phyloP scores from a whole-genome alignment of 2,888 invertebrate species.

The Koerneria pararmatus region DNA sequence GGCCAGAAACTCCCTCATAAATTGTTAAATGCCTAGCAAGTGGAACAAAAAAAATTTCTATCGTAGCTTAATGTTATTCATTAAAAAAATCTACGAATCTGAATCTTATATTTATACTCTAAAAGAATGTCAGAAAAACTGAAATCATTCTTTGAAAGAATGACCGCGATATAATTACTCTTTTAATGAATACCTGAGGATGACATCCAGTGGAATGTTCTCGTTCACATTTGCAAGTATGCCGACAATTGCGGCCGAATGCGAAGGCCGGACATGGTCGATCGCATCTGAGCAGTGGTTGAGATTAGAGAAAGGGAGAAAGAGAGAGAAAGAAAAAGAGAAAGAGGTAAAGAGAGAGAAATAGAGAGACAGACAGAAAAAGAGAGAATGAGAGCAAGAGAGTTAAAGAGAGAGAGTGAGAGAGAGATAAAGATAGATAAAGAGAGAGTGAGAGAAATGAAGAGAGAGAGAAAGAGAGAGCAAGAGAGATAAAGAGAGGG shows the following conservation, averaged over 20 bases:
- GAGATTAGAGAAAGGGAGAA: constrained; percentile 65
- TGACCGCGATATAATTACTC: no score
- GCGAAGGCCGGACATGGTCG: constrained; percentile 73
- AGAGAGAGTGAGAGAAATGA: neutral
- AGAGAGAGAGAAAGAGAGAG: neutral
- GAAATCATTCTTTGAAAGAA: no score
- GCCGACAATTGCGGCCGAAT: constrained; percentile 75
- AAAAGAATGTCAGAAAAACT: no score
- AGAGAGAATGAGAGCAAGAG: constrained; percentile 22
- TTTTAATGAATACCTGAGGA: constrained; percentile 59
- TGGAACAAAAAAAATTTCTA: no score
- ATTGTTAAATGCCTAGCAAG: no score
- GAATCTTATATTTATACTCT: no score
- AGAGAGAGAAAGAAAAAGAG: neutral
- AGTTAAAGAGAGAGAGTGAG: neutral
- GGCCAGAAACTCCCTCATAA: no score
- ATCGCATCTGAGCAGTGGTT: constrained; percentile 71
- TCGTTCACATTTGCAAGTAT: constrained; percentile 58
- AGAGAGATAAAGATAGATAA: neutral
- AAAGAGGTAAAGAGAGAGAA: neutral
- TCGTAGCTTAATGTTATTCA: no score
- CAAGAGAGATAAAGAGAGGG: no score
- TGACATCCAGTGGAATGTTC: constrained; percentile 60
- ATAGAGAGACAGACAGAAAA: neutral
- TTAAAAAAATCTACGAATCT: no score